Conservation (phyloP, 2,888 invertebrate species). For the Trissonchulus sp. region DNA sequence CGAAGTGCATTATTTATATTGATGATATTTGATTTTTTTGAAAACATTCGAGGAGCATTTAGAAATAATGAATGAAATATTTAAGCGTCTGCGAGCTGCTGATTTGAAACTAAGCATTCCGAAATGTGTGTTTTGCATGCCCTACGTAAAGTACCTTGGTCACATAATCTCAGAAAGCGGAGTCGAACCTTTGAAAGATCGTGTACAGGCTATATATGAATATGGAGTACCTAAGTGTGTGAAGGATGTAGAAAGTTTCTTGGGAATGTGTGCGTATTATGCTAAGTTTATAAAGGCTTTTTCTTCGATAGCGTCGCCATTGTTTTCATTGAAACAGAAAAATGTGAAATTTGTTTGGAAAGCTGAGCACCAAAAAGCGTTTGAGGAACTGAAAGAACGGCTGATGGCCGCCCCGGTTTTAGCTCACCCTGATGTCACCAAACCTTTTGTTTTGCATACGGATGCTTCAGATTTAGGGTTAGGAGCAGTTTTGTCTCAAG, state of each 20-base stretch:
- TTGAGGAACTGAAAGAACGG: too few species aligned
- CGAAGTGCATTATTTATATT: conserved; percentile 31
- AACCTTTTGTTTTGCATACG: conserved; percentile 36
- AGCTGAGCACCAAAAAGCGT: too few species aligned
- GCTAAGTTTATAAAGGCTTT: conserved; percentile 33
- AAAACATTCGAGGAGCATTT: conserved; percentile 35
- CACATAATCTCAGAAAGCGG: conserved; percentile 30
- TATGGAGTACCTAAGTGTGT: conserved; percentile 34
- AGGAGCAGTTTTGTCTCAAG: conserved; percentile 42
- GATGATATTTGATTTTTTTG: conserved; percentile 37
- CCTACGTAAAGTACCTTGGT: conserved; percentile 31
- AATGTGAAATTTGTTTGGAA: conserved; percentile 36
- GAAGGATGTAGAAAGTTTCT: conserved; percentile 35
- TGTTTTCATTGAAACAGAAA: conserved; percentile 38
- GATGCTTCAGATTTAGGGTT: conserved; percentile 42
- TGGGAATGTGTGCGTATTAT: conserved; percentile 38
- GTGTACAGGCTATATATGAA: conserved; percentile 31
- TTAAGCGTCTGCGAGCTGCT: conserved; percentile 31
- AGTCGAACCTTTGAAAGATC: conserved; percentile 31
- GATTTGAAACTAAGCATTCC: conserved; percentile 35
- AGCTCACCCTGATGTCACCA: conserved; percentile 35
- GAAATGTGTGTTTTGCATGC: conserved; percentile 33
- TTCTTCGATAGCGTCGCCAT: too few species aligned
- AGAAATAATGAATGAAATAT: conserved; percentile 30
- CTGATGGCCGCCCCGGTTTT: conserved; percentile 31